A percentile compares a stretch with the other conserved stretches of the same genome.
phyloP scores from a whole-genome alignment of 35 echinoderm and acorn worm species.

The Ophiothrix spiculata region DNA sequence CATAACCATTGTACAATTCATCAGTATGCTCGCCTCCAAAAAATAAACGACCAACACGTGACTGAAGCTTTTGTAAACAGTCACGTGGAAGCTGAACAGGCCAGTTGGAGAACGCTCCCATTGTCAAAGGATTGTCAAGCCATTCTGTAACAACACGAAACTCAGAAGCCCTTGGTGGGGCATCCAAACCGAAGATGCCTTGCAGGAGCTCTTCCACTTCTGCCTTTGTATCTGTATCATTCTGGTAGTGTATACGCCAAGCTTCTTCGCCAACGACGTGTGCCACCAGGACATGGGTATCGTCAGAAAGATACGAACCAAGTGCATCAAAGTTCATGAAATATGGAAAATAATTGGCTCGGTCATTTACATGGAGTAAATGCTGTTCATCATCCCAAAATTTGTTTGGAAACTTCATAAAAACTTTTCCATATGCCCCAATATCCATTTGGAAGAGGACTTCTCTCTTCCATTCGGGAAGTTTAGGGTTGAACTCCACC shows the following conservation, averaged over 20 bases:
- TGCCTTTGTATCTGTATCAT: background rate
- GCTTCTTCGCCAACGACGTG: conserved; percentile 19
- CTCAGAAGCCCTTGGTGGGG: background rate
- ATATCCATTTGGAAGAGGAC: conserved; percentile 18
- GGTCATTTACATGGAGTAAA: conserved; percentile 1
- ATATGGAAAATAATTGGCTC: conserved; percentile 15
- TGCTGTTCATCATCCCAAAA: conserved; percentile 38
- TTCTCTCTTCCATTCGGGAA: conserved; percentile 46
- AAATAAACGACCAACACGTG: conserved; percentile 25
- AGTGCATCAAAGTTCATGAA: conserved; percentile 42
- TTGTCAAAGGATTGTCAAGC: conserved; percentile 25
- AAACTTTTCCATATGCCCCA: conserved; percentile 14
- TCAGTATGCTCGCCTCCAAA: conserved; percentile 39
- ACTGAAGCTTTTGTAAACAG: conserved; percentile 14
- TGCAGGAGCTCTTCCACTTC: conserved; percentile 29
- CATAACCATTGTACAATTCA: background rate
- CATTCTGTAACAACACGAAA: conserved; percentile 28
- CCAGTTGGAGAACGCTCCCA: conserved; percentile 36
- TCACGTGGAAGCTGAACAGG: conserved; percentile 20
- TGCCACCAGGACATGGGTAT: conserved; percentile 29
- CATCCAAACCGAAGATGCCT: conserved; percentile 23
- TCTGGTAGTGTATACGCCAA: conserved; percentile 17
- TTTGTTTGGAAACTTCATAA: conserved; percentile 33
- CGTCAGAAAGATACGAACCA: conserved; percentile 21
- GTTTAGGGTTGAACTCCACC: conserved; percentile 39